A percentile compares a stretch with the other conserved stretches of the same genome.
phyloP scores from a whole-genome alignment of 1,140 invertebrate species.

The Nymphalis io region DNA sequence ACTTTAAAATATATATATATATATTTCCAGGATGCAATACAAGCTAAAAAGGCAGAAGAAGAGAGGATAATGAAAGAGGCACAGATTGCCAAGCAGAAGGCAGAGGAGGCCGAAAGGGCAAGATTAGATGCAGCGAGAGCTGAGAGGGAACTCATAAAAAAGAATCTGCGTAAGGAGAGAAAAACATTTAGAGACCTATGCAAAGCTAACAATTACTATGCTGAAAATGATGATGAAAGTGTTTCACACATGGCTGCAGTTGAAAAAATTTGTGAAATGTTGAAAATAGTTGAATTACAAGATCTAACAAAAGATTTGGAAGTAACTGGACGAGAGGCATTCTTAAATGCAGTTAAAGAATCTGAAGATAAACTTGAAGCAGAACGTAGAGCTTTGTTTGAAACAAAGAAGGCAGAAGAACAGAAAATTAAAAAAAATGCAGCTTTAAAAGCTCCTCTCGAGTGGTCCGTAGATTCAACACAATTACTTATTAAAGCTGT shows the following conservation, averaged over 20 bases:
- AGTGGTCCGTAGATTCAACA: conserved; percentile 91
- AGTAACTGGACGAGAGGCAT: conserved; percentile 83
- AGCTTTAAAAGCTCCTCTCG: conserved; percentile 74
- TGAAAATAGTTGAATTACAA: conserved; percentile 87
- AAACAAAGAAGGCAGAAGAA: conserved; percentile 77
- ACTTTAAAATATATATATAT: background rate
- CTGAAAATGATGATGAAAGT: conserved; percentile 86
- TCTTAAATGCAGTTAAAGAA: conserved; percentile 85
- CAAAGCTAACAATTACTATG: conserved; percentile 94
- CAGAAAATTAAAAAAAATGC: conserved; percentile 69
- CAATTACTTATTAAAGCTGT: conserved; percentile 97
- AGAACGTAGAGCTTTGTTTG: conserved; percentile 85
- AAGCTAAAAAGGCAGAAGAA: conserved; percentile 91
- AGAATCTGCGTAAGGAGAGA: conserved; percentile 91
- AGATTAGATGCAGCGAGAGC: conserved; percentile 91
- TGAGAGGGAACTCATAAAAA: conserved; percentile 92
- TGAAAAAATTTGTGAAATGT: conserved; percentile 93
- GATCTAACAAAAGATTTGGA: conserved; percentile 88
- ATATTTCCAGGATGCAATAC: conserved; percentile 87
- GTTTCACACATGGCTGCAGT: conserved; percentile 93
- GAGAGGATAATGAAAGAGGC: conserved; percentile 87
- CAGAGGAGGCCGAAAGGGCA: conserved; percentile 90
- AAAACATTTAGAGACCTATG: conserved; percentile 92
- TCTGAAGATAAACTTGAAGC: conserved; percentile 88
- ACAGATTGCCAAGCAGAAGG: conserved; percentile 89